Conservation (phyloP, 2,797 vertebrate species). For the Hippoglossus hippoglossus region DNA sequence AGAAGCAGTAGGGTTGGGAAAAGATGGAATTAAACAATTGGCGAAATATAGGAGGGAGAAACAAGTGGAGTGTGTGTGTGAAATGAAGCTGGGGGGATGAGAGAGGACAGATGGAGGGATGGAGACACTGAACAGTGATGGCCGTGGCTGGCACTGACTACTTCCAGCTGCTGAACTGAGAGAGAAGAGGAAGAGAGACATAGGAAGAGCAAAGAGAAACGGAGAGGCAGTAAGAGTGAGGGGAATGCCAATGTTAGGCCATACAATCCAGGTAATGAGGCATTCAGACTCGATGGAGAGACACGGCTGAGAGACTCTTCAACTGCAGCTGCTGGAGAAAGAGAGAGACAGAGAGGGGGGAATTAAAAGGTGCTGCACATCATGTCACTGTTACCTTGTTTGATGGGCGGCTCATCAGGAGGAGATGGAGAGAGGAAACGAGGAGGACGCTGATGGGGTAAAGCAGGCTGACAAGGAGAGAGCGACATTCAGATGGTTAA, state of each 20-base stretch:
- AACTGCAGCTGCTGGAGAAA: constrained; percentile 47
- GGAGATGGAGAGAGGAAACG: constrained; percentile 1
- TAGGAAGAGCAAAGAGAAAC: constrained; percentile 7
- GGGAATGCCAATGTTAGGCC: constrained; percentile 71
- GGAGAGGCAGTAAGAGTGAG: constrained; percentile 40
- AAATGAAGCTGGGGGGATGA: constrained; percentile 41
- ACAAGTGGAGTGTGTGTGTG: constrained; percentile 21
- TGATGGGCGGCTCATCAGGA: constrained; percentile 35
- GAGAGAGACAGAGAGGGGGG: not conserved
- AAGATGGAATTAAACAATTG: constrained; percentile 36
- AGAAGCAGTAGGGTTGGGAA: not conserved
- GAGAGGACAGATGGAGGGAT: constrained; percentile 33
- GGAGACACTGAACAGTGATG: constrained; percentile 40
- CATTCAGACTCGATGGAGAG: constrained; percentile 65
- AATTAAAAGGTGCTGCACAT: not conserved
- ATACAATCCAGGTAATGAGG: constrained; percentile 80
- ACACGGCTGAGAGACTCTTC: constrained; percentile 60
- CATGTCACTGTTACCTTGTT: not conserved
- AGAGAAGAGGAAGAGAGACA: constrained; percentile 26
- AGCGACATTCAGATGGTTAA: not conserved
- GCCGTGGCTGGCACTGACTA: constrained; percentile 44
- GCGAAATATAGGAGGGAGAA: constrained; percentile 12
- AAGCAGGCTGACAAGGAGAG: constrained; percentile 14
- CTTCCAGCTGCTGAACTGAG: constrained; percentile 64
- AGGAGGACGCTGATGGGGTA: constrained; percentile 13